Conservation (phyloP, 2,113 vertebrate species). For the Clarias gariepinus region DNA sequence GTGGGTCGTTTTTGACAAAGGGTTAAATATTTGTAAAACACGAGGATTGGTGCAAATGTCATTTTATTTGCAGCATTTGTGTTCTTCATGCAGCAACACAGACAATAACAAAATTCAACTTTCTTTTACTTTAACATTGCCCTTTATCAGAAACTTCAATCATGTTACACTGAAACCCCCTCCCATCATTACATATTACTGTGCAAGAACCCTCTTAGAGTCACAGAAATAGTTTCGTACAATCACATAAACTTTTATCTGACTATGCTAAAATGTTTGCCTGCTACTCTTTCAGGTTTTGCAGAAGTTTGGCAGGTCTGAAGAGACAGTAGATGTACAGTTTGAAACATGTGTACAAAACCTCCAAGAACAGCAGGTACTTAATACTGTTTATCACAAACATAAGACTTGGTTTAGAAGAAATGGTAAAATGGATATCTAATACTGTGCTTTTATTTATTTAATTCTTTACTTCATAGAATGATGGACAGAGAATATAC, state of each 20-base stretch:
- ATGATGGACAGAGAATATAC: constrained; percentile 83
- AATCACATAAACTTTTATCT: constrained; percentile 4
- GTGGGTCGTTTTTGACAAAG: too few relatives aligned
- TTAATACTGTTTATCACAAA: neutral
- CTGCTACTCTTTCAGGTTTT: constrained; percentile 76
- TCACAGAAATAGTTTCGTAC: neutral
- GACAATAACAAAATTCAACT: neutral
- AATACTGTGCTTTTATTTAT: neutral
- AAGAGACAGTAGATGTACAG: constrained; percentile 87
- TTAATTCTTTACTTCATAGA: constrained; percentile 63
- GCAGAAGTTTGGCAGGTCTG: constrained; percentile 87
- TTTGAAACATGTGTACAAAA: constrained; percentile 80
- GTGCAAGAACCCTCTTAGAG: neutral
- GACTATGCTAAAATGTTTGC: constrained; percentile 13
- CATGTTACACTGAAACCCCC: neutral
- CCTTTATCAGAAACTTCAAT: neutral
- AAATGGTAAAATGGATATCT: neutral
- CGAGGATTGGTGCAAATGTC: neutral
- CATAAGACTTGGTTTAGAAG: neutral
- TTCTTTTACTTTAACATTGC: neutral
- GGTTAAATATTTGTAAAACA: neutral
- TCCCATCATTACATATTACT: neutral
- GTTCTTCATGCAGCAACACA: neutral
- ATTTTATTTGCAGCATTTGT: too few relatives aligned
- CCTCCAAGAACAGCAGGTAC: constrained; percentile 90